phyloP scores from a whole-genome alignment of 2,113 vertebrate species.

The Lophura nycthemera region DNA sequence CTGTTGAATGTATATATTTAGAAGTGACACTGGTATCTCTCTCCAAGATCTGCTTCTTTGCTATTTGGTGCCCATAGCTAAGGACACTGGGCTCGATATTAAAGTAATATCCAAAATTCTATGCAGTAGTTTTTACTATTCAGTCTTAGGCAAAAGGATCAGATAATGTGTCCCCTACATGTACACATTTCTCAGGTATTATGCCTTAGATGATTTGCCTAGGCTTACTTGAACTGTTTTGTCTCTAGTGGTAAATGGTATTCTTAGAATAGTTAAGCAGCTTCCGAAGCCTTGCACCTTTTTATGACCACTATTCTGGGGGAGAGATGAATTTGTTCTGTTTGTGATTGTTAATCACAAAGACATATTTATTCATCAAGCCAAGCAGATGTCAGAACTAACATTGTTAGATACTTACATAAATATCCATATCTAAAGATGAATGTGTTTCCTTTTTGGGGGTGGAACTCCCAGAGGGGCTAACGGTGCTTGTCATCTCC shows the following conservation, averaged over 20 bases:
- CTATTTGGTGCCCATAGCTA: neutral
- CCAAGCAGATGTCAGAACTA: slow-evolving; percentile 5
- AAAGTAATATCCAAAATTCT: neutral
- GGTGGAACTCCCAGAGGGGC: neutral
- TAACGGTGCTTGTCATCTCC: neutral
- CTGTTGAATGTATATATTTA: neutral
- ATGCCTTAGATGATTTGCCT: neutral
- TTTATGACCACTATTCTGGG: neutral
- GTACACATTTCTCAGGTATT: neutral
- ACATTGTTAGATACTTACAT: neutral
- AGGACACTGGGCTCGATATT: neutral
- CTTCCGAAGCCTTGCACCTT: neutral
- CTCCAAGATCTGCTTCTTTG: neutral
- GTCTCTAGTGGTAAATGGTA: neutral
- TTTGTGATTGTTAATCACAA: slow-evolving; percentile 1
- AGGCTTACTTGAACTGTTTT: neutral
- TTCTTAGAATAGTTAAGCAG: neutral
- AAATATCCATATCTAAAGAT: neutral
- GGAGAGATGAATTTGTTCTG: slow-evolving; percentile 9
- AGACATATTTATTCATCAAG: slow-evolving; percentile 21
- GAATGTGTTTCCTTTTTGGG: neutral
- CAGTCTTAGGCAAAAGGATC: neutral
- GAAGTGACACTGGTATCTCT: neutral
- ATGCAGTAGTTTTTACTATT: neutral
- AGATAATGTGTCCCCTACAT: neutral